Evolutionary conservation across 2,888 invertebrate species (phyloP), one percentile per base, ranked within the genome.

Genomic region (Nomada hirtipes): DNA sequence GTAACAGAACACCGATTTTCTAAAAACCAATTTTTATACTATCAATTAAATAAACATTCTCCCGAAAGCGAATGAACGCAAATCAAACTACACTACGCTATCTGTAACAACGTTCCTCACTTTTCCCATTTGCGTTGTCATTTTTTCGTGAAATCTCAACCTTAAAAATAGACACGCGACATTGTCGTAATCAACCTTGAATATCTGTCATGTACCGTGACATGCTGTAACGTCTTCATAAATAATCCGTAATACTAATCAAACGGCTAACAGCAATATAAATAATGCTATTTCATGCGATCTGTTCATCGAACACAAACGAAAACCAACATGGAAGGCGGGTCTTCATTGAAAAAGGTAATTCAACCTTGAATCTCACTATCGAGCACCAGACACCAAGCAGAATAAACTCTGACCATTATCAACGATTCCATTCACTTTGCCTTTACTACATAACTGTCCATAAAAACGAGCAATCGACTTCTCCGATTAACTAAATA

Each of bases 21-120:
- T 50, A 11, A 10, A 57, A 61, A 18, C 53, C 26, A 47, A 47
- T 15, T 1, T 47, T 15, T 47, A 15, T 3, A 13, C 23, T 13
- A 74, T 18, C 20, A 18, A 20, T 61, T n/a, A 67, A 79, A 67
- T 61, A 79, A 80, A 80, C 55, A 64, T n/a, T 10, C 64, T 15
- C 11, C 20, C 42, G 20, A 50, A 13, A 64, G 53, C 64, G 69
- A 73, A 69, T 79, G 7, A 79, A 23, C 53, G 26, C 26, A 53
- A 50, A 53, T 53, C 74, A 50, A 81, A 36, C 59, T 50, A 74
- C 11, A 69, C n/a, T 69, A 68, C 53, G 13, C 23, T 68, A 73
- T 61, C 68, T 52, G 53, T 69, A 67, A 68, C 64, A 7, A 65
- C n/a, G n/a, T 60, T 47, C 0, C 11, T 29, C 42, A 61, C 42